These are phyloP conservation scores for Dendrocincla tyrannina DNA, from an alignment of 2,797 vertebrate genomes.

Conservation along the genomic window DNA sequence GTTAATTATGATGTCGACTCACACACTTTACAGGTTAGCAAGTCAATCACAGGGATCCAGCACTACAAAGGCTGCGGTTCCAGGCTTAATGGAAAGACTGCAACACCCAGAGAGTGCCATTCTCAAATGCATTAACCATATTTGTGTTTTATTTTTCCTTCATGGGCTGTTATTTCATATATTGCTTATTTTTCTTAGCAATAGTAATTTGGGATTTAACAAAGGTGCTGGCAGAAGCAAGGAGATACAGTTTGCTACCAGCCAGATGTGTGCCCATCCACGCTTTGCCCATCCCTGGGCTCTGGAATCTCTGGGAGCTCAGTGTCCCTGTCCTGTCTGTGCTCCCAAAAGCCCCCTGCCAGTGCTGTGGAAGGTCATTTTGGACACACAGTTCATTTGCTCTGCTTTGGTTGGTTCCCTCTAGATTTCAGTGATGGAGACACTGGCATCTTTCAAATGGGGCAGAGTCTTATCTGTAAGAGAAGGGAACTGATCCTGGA, in stretches of 20 bases:
- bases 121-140: neutral
- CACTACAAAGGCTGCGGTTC: neutral
- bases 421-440: neutral
- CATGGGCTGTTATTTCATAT: neutral
- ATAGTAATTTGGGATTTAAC: neutral
- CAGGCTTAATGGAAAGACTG: neutral
- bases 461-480: neutral
- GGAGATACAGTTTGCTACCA: neutral
- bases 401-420: neutral
- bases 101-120: neutral
- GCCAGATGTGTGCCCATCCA: neutral
- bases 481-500: neutral
- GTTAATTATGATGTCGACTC: conserved; percentile 35
- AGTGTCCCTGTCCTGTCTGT: neutral
- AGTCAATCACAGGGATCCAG: neutral
- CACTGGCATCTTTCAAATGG: neutral
- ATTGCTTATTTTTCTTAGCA: neutral
- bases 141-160: neutral
- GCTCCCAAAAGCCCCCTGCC: neutral
- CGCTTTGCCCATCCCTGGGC: neutral
- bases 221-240: neutral
- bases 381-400: neutral
- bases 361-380: neutral
- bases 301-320: neutral
- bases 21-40: conserved; percentile 21